Evolutionary conservation across 2,113 vertebrate species (phyloP).

Genomic region (Nothocercus nigrocapillus): DNA sequence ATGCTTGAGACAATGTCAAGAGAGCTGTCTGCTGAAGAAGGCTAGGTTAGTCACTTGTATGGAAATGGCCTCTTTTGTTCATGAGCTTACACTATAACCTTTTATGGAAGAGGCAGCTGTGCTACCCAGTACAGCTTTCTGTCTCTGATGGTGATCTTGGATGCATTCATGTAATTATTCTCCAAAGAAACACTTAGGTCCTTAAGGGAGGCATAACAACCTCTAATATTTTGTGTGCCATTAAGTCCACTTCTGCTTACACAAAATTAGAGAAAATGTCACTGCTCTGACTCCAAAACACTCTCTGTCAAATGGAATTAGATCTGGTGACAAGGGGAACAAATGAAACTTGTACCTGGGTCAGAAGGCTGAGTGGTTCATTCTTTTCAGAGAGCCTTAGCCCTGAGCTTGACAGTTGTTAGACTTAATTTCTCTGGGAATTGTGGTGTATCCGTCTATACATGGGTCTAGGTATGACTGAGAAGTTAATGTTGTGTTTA

Average conservation of each 20-base stretch:
- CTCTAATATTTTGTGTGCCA: fast-evolving
- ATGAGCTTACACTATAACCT: neutral
- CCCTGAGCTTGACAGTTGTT: neutral
- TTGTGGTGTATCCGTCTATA: fast-evolving
- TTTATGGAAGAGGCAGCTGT: fast-evolving
- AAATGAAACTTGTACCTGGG: neutral
- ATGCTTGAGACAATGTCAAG: fast-evolving
- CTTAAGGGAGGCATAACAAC: neutral
- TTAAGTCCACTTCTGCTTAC: neutral
- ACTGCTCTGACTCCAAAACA: neutral
- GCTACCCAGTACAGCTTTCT: fast-evolving
- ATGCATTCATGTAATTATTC: fast-evolving
- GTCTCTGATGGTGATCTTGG: neutral
- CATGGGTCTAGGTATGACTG: neutral
- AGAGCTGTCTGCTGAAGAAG: neutral
- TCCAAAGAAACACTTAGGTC: neutral
- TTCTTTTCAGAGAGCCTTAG: neutral
- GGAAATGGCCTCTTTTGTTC: neutral
- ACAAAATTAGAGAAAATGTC: neutral
- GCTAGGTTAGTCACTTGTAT: neutral
- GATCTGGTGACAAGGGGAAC: neutral
- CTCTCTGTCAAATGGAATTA: neutral
- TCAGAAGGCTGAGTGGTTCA: neutral
- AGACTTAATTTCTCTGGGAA: neutral
- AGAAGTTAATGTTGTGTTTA: neutral